phyloP scores from a whole-genome alignment of 2,113 vertebrate genomes.

The Pterophyllum scalare region DNA sequence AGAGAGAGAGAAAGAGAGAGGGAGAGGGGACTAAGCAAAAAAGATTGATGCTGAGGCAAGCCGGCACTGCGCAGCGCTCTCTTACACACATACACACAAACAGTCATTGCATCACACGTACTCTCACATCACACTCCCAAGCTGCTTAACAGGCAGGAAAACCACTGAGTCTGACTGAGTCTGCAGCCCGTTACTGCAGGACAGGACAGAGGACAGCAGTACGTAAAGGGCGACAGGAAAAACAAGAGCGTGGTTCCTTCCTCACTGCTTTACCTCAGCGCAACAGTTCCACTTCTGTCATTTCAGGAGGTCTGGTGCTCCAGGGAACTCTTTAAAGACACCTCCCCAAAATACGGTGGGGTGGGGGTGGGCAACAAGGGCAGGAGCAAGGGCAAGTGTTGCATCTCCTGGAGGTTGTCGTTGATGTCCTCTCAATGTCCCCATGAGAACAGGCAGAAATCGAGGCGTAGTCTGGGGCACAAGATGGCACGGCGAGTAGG shows the following conservation, averaged over 20 bases:
- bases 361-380: constrained; percentile 61
- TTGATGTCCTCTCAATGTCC: constrained; percentile 65
- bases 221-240: constrained; percentile 21
- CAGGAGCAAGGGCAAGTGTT: constrained; percentile 73
- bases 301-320: constrained; percentile 46
- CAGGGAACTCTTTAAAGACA: constrained; percentile 49
- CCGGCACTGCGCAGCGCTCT: constrained; percentile 65
- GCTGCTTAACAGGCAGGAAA: constrained; percentile 74
- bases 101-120: constrained; percentile 53
- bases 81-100: constrained; percentile 47
- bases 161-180: constrained; percentile 64
- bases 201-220: constrained; percentile 62
- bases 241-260: constrained; percentile 30
- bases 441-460: constrained; percentile 66
- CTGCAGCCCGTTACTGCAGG: constrained; percentile 58
- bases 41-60: constrained; percentile 75
- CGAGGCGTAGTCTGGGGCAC: constrained; percentile 59
- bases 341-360: constrained; percentile 10
- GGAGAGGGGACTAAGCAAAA: constrained; percentile 57
- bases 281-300: constrained; percentile 70
- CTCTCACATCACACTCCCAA: constrained; percentile 65
- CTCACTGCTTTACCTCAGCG: constrained; percentile 34
- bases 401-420: constrained; percentile 41
- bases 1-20: constrained; percentile 34
- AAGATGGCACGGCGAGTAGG: constrained; percentile 76